phyloP scores from a whole-genome alignment of 1,140 invertebrate genomes.

The Achroia grisella region DNA sequence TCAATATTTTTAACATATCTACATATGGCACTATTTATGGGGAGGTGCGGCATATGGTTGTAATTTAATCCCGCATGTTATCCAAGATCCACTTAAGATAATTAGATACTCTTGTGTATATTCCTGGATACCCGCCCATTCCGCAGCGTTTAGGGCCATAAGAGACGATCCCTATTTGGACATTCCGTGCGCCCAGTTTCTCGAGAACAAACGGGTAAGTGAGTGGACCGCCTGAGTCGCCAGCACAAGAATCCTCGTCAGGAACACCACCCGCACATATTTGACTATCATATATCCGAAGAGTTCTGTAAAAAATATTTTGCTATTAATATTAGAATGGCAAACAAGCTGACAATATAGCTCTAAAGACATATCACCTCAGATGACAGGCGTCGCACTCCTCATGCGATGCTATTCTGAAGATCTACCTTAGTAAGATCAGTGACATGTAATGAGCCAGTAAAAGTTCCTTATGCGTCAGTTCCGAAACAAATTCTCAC shows the following conservation, averaged over 20 bases:
- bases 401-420: too few species aligned
- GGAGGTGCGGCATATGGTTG: too few species aligned
- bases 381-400: too few species aligned
- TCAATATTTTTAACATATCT: too few species aligned
- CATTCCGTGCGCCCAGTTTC: slow-evolving; percentile 47
- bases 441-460: too few species aligned
- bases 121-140: slow-evolving; percentile 73
- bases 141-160: slow-evolving; percentile 79
- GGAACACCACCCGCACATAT: slow-evolving; percentile 76
- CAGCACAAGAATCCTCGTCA: slow-evolving; percentile 77
- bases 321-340: neutral
- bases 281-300: slow-evolving; percentile 67
- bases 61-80: slow-evolving; percentile 50
- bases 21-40: neutral
- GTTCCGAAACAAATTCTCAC: too few species aligned
- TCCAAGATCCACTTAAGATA: slow-evolving; percentile 81
- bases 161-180: slow-evolving; percentile 80
- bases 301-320: slow-evolving; percentile 27
- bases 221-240: slow-evolving; percentile 81
- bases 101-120: slow-evolving; percentile 76
- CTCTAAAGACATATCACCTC: too few species aligned
- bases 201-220: slow-evolving; percentile 63
- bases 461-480: too few species aligned
- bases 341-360: too few species aligned
- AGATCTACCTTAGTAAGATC: too few species aligned